phyloP scores from a whole-genome alignment of 1,140 invertebrate genomes.

The Hirudo medicinalis region DNA sequence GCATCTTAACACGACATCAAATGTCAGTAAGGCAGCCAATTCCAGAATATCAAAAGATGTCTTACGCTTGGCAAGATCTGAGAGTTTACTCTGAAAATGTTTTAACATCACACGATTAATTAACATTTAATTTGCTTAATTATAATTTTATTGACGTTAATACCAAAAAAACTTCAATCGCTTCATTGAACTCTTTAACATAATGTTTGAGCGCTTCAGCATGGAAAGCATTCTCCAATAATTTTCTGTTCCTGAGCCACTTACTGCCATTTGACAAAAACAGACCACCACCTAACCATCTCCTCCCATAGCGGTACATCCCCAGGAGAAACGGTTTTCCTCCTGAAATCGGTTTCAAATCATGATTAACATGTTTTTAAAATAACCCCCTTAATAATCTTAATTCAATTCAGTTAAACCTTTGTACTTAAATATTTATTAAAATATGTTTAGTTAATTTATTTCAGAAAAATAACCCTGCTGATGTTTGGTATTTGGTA shows the following conservation, averaged over 20 bases:
- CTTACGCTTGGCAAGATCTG: background rate
- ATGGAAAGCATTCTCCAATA: conserved; percentile 79
- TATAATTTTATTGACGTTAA: background rate
- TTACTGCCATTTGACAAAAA: conserved; percentile 48
- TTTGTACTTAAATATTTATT: background rate
- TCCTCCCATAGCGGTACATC: conserved; percentile 25
- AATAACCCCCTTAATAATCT: background rate
- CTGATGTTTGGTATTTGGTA: too few relatives aligned
- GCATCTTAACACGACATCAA: conserved; percentile 33
- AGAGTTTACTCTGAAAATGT: conserved; percentile 5
- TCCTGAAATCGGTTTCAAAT: background rate
- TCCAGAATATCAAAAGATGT: conserved; percentile 26
- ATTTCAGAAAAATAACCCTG: background rate
- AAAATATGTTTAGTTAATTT: background rate
- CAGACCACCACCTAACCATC: conserved; percentile 33
- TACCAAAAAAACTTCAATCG: conserved; percentile 24
- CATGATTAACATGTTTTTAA: too few relatives aligned
- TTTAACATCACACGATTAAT: background rate
- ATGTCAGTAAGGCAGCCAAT: conserved; percentile 26
- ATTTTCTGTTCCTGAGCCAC: conserved; percentile 63
- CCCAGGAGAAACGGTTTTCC: conserved; percentile 27
- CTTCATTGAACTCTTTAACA: conserved; percentile 56
- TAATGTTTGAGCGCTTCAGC: conserved; percentile 73
- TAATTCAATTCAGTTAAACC: background rate
- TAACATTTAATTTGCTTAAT: background rate